Base-by-base conservation (phyloP, 2,113 vertebrate species). In the Strix aluco region DNA sequence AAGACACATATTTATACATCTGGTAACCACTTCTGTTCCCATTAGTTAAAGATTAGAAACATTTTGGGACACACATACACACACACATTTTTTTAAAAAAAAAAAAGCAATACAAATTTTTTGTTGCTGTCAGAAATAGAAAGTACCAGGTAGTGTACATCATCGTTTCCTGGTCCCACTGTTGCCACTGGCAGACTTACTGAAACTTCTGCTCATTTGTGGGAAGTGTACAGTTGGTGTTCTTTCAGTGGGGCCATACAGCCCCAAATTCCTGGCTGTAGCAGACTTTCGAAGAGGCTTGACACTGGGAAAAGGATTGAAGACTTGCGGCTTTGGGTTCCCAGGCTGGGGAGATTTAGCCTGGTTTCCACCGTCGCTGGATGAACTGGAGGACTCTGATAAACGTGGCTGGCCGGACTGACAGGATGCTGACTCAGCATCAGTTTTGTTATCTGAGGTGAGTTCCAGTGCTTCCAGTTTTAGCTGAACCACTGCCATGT, bases 151-250 rank as follows among this genome's bases (percentile, higher is more conserved):
- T 8, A 52, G 42, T 62, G 38, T 51, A 71, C 10, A 96, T 98
- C 98, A 99, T 71, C 98, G 98, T 90, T 98, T 99, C 65, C 98
- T 99, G 51, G 98, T 97, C 65, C 97, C 89, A 1, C 97, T 96
- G 52, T 70, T 98, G 17, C 98, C 97, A 21, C 94, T 94, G 13
- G 96, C 86, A 10, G 98, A 51, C 54, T 97, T 98, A 96, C 42
- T 98, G 90, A 99, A 98, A 93, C 98, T 98, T 95, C 97, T 98
- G 98, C 98, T 99, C 98, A 99, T 98, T 42, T 99, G 99, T 23
- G 99, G 99, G 77, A 99, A 99, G 94, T 99, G 98, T 59, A 99
- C 98, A 1, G 98, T 98, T 16, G 99, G 99, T 0, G 99, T 99
- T 96, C 99, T 98, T 72, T 99, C 98, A 4, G 99, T 99, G 20